Base-by-base conservation (phyloP, 2,888 invertebrate genomes). In the Acrocyrtus sp. region DNA sequence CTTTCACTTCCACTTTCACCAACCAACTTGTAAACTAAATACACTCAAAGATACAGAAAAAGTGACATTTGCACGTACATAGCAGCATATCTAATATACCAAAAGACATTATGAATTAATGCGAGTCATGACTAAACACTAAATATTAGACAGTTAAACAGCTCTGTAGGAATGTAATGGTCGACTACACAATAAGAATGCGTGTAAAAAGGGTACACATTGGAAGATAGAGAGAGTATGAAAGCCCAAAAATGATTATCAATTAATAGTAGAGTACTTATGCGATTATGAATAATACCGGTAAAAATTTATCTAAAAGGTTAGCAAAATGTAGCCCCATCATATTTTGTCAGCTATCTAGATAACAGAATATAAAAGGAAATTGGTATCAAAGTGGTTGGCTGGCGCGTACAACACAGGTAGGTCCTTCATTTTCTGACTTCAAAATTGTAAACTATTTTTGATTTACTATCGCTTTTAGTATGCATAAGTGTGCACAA, bases 221-320 rank as follows among this genome's bases (percentile, higher is more conserved):
- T 68, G 68, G 68, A 68, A 68, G 67, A 67, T 66, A 53, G 54
- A 57, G 48, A 56, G 27, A 60, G 19, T 45, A 68, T 68, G 68
- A 68, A 68, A 68, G 68, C 68, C 68, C 68, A 51, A 68, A 60
- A 43, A 34, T 39, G 6, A 22, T 68, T 21, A 60, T 58, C 50
- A 56, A 39, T 39, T 12, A 56, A 21, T 39, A 56, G 4, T 17
- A 10, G 10, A 56, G 21, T 19, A 22, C 17, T 41, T 17, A 41
- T 41, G n/a, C 15, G 17, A 41, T 2, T 2, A n/a, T 41, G n/a
- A n/a, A n/a, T 15, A 34, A 8, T 6, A 41, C 17, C 17, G 41
- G 15, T n/a, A n/a, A 17, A 41, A 41, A 41, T n/a, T 15, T 41
- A 41, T n/a, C 17, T 41, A n/a, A 6, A 41, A 6, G 17, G 17